A percentile compares a stretch with the other conserved stretches of the same genome.
Conservation (phyloP, 1,140 invertebrate species). For the Listronotus oregonensis region DNA sequence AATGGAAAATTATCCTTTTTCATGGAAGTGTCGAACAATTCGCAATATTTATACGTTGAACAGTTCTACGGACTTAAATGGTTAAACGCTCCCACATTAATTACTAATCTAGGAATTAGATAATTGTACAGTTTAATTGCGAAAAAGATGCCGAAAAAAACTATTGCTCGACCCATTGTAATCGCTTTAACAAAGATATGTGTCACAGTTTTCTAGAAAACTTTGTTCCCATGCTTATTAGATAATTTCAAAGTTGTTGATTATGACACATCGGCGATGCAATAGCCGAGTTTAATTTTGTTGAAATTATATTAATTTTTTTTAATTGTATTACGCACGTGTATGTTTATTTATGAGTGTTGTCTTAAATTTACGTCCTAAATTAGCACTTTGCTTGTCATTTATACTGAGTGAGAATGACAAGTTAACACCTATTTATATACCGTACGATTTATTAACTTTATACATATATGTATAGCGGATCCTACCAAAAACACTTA, state of each 20-base stretch:
- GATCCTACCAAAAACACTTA: no score
- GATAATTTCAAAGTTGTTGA: conserved; percentile 6
- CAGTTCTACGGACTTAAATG: neutral
- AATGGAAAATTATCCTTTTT: no score
- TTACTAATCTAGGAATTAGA: conserved; percentile 7
- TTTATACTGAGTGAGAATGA: no score
- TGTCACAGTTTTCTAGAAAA: conserved; percentile 13
- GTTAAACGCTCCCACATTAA: conserved; percentile 5
- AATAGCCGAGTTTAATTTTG: neutral
- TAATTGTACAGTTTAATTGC: conserved; percentile 8
- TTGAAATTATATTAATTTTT: no score
- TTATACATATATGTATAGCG: no score
- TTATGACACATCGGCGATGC: conserved; percentile 8
- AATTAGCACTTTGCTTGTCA: no score
- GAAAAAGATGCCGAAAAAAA: conserved; percentile 14
- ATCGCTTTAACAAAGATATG: conserved; percentile 7
- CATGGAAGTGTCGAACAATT: no score
- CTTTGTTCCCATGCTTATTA: conserved; percentile 8
- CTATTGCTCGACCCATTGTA: neutral
- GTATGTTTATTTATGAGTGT: neutral
- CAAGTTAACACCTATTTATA: no score
- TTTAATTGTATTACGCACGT: neutral
- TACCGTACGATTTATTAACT: no score
- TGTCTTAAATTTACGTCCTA: no score
- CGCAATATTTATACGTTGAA: neutral